Evolutionary conservation across 2,888 invertebrate species (phyloP).

Genomic region (Augiades crinisus): DNA sequence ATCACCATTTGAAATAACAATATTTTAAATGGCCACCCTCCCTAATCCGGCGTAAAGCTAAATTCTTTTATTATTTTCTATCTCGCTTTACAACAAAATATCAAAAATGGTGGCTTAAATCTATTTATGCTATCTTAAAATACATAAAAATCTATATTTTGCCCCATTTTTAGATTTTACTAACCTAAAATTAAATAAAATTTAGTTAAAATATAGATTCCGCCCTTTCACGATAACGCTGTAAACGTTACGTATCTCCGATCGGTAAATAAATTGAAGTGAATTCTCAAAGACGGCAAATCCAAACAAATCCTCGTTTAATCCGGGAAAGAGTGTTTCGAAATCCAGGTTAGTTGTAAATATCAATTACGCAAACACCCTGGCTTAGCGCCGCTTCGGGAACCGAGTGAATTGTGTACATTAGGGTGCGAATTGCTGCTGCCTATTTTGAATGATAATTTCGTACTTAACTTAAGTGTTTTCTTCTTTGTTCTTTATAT

Average conservation of each 20-base stretch:
- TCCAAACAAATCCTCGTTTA: conserved; percentile 72
- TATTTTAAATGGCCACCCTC: too few species aligned
- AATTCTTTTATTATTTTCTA: too few species aligned
- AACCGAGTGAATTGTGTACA: conserved; percentile 40
- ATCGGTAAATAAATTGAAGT: conserved; percentile 69
- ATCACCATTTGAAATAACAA: too few species aligned
- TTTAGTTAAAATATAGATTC: neutral
- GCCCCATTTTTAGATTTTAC: neutral
- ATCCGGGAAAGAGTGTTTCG: conserved; percentile 65
- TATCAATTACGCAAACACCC: conserved; percentile 79
- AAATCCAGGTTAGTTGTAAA: conserved; percentile 80
- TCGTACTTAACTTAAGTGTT: conserved; percentile 11
- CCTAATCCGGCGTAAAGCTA: too few species aligned
- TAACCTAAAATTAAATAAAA: neutral
- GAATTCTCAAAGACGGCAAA: conserved; percentile 64
- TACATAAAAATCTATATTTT: too few species aligned
- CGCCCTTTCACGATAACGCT: conserved; percentile 4
- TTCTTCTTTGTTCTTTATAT: neutral
- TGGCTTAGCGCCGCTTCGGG: conserved; percentile 54
- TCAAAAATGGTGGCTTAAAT: too few species aligned
- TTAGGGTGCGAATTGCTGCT: conserved; percentile 34
- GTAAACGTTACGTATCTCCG: conserved; percentile 24
- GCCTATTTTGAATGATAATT: conserved; percentile 16
- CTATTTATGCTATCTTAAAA: too few species aligned
- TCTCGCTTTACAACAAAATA: too few species aligned